These are phyloP conservation scores for Metridium senile DNA, from an alignment of 92 coral and sea anemone genomes.

Conservation along the genomic window DNA sequence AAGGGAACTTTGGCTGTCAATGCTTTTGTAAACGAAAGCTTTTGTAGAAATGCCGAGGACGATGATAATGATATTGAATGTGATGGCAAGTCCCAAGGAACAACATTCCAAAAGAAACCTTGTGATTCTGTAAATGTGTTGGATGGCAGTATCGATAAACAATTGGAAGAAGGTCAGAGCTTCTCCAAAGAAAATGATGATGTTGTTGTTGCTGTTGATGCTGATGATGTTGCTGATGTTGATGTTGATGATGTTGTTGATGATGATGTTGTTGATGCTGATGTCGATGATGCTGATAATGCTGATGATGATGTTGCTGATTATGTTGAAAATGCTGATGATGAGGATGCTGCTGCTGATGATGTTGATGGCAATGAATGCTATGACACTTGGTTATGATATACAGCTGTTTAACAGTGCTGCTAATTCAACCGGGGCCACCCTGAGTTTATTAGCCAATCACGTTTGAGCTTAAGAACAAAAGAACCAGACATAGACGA, in stretches of 20 bases:
- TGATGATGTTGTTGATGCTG: not conserved
- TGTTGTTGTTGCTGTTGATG: not conserved
- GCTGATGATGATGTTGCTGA: not conserved
- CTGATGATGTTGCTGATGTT: not conserved
- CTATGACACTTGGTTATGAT: not conserved
- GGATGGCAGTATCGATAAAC: too few relatives aligned
- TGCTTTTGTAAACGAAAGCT: not conserved
- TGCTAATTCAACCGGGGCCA: too few relatives aligned
- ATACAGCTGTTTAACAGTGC: not conserved
- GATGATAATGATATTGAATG: not conserved
- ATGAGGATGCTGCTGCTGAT: not conserved
- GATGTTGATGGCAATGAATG: not conserved
- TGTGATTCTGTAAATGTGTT: too few relatives aligned
- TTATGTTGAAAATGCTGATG: not conserved
- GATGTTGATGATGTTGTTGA: not conserved
- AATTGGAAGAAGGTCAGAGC: too few relatives aligned
- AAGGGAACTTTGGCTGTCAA: too few relatives aligned
- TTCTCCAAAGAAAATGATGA: too few relatives aligned
- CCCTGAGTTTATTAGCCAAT: too few relatives aligned
- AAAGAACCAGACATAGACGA: too few relatives aligned
- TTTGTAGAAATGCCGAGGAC: not conserved
- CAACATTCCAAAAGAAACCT: too few relatives aligned
- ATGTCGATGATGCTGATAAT: not conserved
- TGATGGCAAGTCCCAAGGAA: too few relatives aligned
- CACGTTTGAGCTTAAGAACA: too few relatives aligned